Conservation (phyloP, 2,888 invertebrate genomes). For the Agrochola macilenta region DNA sequence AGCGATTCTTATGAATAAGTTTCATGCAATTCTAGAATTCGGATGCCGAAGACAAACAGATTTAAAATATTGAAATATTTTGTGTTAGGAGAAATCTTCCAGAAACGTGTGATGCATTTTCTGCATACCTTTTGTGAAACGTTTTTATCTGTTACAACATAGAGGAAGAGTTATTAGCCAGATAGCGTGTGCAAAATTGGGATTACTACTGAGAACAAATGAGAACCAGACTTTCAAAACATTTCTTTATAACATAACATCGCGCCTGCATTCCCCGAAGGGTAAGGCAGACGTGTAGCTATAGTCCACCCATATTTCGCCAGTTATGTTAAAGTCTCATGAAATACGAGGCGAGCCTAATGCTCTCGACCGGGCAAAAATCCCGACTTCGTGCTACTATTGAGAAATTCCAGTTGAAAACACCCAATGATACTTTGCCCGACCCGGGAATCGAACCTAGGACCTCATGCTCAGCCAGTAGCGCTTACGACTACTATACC, state of each 20-base stretch:
- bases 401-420: too few species aligned
- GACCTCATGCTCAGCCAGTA: too few species aligned
- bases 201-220: not conserved
- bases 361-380: too few species aligned
- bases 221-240: not conserved
- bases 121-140: not conserved
- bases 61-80: not conserved
- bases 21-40: not conserved
- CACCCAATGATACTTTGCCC: too few species aligned
- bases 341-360: too few species aligned
- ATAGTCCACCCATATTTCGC: too few species aligned
- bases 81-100: not conserved
- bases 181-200: not conserved
- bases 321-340: too few species aligned
- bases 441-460: too few species aligned
- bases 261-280: too few species aligned
- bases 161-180: not conserved
- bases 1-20: not conserved
- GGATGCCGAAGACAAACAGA: not conserved
- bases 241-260: not conserved
- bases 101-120: not conserved
- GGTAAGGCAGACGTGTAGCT: too few species aligned
- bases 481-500: too few species aligned
- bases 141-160: not conserved
- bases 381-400: too few species aligned